Evolutionary conservation across 2,113 vertebrate species (phyloP), one percentile per base, ranked within the genome.

Genomic region (Rhabdomys dilectus): DNA sequence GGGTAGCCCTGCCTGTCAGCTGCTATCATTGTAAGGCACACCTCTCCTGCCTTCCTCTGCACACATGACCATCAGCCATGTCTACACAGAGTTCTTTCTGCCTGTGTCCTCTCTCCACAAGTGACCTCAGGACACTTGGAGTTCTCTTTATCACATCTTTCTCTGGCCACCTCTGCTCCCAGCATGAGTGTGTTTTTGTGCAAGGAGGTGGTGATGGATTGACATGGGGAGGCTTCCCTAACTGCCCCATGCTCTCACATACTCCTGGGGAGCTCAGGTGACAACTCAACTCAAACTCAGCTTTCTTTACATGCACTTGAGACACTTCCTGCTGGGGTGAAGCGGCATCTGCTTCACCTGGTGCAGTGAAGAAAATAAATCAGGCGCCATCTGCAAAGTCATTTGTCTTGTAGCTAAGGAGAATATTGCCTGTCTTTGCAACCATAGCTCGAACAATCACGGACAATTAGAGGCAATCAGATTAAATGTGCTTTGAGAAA

Each of bases 401-500:
- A 75, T 84, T 7, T 78, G n/a, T 80, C 31, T 75, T 87, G n/a
- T 29, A 36, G 34, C 68, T 68, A 91, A 89, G 86, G 91, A 88
- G 64, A 80, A 58, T 45, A 53, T 24, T 51, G 5, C 15, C 82
- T 60, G 78, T 58, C 64, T 96, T 92, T 76, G 85, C 90, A 95
- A 91, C 89, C 39, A 51, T 68, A 70, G 78, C 45, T 70, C 86
- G 68, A 96, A 70, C 53, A 91, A 58, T 70, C 87, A 39, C 19
- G 53, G 82, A 51, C 70, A 91, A 91, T 48, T 76, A 88, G 39
- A 96, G 31, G n/a, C 3, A 3, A 64, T 87, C 48, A 72, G 48
- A 89, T 94, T 85, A 89, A 92, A 82, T 89, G 86, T 29, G 12
- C 81, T 96, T 87, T 70, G 76, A 92, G 51, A 88, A 85, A 60